Base-by-base conservation (phyloP, 2,888 invertebrate genomes). In the Drosophila putrida region DNA sequence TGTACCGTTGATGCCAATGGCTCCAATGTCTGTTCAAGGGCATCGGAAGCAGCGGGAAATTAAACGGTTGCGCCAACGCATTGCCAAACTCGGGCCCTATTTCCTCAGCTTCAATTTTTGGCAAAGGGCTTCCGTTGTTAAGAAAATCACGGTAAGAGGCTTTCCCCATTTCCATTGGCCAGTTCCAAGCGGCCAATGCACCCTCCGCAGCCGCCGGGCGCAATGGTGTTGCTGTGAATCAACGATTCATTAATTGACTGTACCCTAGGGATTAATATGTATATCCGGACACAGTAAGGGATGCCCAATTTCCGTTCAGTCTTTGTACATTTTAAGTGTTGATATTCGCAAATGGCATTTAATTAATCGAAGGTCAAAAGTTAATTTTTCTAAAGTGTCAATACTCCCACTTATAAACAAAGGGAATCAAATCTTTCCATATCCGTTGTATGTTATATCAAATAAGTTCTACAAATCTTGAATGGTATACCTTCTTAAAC, bases 231-330 rank as follows among this genome's bases (percentile, higher is more conserved):
- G 80, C 77, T 73, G 69, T 54, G 38, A 15, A 66, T 36, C 25
- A 60, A 50, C 41, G 39, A n/a, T 28, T 20, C 57, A 63, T 82
- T 84, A 63, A 70, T 72, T 80, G 58, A 43, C 36, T 43, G 55
- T 53, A 57, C 65, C 79, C 38, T 27, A 38, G 71, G 53, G 76
- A 74, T 28, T 55, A 33, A 59, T 49, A 64, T 64, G 31, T 20
- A 54, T 8, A 38, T 61, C 25, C 27, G 20, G 15, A 25, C 28
- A 35, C 47, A 10, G 8, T 35, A 67, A 51, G 58, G 61, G 72
- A 73, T 51, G 69, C 75, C 51, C 58, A 88, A 85, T 89, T 86
- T 89, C 80, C 89, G 80, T 41, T 79, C 25, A 38, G n/a, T 13
- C 44, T 4, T 46, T 38, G n/a, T 50, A 62, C 75, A 77, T 82